Conservation (phyloP, 2,113 vertebrate species). For the Rafetus swinhoei region DNA sequence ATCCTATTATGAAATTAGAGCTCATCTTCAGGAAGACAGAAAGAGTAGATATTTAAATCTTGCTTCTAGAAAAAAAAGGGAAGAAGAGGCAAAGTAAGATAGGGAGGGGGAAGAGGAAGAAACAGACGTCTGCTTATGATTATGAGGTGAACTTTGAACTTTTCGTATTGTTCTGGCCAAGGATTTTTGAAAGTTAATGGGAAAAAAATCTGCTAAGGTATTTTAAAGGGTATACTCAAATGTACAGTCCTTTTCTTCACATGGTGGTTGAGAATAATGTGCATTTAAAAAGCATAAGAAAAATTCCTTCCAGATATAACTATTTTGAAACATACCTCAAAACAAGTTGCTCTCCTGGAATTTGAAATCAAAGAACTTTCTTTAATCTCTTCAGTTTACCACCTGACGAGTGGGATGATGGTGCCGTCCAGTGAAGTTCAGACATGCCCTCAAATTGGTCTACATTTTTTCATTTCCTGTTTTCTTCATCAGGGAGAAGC, state of each 20-base stretch:
- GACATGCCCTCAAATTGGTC: slow-evolving; percentile 66
- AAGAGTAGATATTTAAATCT: slow-evolving; percentile 48
- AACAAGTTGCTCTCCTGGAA: slow-evolving; percentile 60
- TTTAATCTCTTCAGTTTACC: slow-evolving; percentile 68
- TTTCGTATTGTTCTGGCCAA: slow-evolving; percentile 72
- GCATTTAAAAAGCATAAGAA: slow-evolving; percentile 37
- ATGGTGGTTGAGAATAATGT: slow-evolving; percentile 58
- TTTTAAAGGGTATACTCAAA: slow-evolving; percentile 61
- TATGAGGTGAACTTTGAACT: slow-evolving; percentile 80
- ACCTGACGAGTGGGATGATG: slow-evolving; percentile 62
- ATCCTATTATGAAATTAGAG: slow-evolving; percentile 72
- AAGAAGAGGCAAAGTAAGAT: not conserved
- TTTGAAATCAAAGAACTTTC: slow-evolving; percentile 72
- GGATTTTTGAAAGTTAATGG: slow-evolving; percentile 66
- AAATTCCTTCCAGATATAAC: slow-evolving; percentile 72
- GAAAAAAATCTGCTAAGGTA: slow-evolving; percentile 49
- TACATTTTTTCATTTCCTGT: slow-evolving; percentile 63
- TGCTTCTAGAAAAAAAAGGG: not conserved
- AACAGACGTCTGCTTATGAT: slow-evolving; percentile 79
- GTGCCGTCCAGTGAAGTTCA: slow-evolving; percentile 60
- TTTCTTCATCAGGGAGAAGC: slow-evolving; percentile 63
- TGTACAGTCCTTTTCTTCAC: slow-evolving; percentile 14
- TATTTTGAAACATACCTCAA: slow-evolving; percentile 68
- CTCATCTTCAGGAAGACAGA: slow-evolving; percentile 46
- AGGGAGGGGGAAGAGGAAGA: not conserved